Percentiles rank a stretch among this genome's conserved stretches.
Conservation (phyloP, 23 tunicate genomes). For the Styela clava region DNA sequence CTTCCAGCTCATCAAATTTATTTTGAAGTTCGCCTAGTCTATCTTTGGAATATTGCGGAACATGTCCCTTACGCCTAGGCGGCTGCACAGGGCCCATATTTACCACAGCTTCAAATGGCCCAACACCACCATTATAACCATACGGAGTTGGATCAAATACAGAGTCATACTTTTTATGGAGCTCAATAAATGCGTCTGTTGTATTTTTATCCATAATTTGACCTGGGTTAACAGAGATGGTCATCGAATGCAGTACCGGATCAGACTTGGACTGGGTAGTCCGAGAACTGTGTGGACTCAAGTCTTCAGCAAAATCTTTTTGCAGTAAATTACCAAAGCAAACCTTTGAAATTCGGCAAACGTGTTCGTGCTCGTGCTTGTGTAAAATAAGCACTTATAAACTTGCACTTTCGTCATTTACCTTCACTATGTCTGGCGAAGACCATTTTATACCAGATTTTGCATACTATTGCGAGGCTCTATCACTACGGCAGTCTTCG, state of each 20-base stretch:
- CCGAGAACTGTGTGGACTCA: too few relatives aligned
- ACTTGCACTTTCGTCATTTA: not conserved
- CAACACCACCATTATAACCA: slow-evolving; percentile 1
- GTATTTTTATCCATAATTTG: not conserved
- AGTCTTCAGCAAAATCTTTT: not conserved
- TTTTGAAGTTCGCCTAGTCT: not conserved
- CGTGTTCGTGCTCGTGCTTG: not conserved
- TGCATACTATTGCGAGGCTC: not conserved
- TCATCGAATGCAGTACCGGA: not conserved
- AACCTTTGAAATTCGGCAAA: not conserved
- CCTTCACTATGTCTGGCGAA: not conserved
- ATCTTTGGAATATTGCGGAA: not conserved
- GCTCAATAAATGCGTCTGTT: not conserved
- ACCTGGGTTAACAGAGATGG: not conserved
- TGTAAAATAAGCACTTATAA: too few relatives aligned
- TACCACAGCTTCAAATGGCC: not conserved
- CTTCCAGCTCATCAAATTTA: not conserved
- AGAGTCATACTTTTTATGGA: not conserved
- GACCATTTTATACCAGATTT: not conserved
- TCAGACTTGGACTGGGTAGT: too few relatives aligned
- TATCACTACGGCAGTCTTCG: not conserved
- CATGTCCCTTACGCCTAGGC: not conserved
- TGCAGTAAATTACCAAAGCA: not conserved
- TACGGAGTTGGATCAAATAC: not conserved
- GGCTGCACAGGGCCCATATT: not conserved